These are phyloP conservation scores for Corydoras sp. DNA, from an alignment of 2,113 vertebrate genomes.

Conservation along the genomic window DNA sequence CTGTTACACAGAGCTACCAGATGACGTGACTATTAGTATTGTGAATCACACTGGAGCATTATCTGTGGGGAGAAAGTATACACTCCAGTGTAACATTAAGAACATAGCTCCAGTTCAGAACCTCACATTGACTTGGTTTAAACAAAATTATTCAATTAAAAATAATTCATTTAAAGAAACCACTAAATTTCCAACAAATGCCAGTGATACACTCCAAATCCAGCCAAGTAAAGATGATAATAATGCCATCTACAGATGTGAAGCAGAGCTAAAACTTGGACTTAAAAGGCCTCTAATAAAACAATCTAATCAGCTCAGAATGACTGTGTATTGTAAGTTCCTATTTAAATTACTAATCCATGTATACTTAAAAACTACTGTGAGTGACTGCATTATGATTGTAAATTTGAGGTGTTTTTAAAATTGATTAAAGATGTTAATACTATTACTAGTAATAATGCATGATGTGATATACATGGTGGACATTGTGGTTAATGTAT, in stretches of 20 bases:
- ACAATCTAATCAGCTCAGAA: conserved; percentile 21
- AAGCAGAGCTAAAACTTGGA: conserved; percentile 47
- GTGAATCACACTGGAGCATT: accelerated
- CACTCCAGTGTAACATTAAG: conserved; percentile 52
- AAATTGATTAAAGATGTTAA: too few species aligned
- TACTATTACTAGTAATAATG: too few species aligned
- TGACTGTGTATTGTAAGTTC: conserved; percentile 51
- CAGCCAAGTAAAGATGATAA: conserved; percentile 29
- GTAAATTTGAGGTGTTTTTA: too few species aligned
- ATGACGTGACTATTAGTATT: background rate
- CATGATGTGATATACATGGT: background rate
- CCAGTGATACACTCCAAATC: background rate
- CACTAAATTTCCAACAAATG: background rate
- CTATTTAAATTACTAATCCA: background rate
- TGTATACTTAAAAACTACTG: too few species aligned
- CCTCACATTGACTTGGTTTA: conserved; percentile 51
- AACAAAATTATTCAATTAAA: accelerated
- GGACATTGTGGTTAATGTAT: background rate
- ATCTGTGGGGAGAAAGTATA: background rate
- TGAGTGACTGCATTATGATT: background rate
- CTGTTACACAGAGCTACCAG: conserved; percentile 50
- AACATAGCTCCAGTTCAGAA: conserved; percentile 38
- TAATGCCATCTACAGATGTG: conserved; percentile 34
- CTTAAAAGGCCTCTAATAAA: conserved; percentile 23
- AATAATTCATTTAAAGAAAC: accelerated